A percentile compares a stretch with the other conserved stretches of the same genome.
Conservation (phyloP, 2,113 vertebrate species). For the Chaenocephalus aceratus region DNA sequence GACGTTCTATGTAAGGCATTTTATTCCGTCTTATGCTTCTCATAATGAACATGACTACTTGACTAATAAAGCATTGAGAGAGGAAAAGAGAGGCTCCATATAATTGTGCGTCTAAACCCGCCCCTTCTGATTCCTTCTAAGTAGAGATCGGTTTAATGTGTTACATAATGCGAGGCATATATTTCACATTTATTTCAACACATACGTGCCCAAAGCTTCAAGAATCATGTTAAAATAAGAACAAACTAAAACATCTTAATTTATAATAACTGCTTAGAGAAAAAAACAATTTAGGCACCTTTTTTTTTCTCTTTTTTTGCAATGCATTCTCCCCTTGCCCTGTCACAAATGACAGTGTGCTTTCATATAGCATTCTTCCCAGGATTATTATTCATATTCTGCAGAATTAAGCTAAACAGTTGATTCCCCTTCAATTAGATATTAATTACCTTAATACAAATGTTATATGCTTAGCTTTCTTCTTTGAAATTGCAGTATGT, state of each 20-base stretch:
- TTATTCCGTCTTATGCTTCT: constrained; percentile 24
- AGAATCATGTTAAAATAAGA: constrained; percentile 23
- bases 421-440: constrained; percentile 14
- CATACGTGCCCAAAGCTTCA: constrained; percentile 2
- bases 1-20: constrained; percentile 5
- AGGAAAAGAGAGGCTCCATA: constrained; percentile 52
- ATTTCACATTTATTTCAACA: constrained; percentile 35
- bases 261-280: not conserved
- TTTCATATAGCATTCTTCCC: constrained; percentile 29
- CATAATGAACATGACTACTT: constrained; percentile 35
- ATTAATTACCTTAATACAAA: constrained; percentile 16
- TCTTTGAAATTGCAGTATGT: constrained; percentile 12
- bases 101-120: constrained; percentile 71
- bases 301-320: constrained; percentile 20
- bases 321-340: not conserved
- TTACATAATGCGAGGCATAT: constrained; percentile 69
- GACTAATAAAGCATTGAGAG: constrained; percentile 41
- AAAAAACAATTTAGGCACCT: constrained; percentile 8
- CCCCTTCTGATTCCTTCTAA: constrained; percentile 75
- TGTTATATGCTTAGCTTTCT: constrained; percentile 1
- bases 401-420: not conserved
- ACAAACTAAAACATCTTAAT: constrained; percentile 2
- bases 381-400: constrained; percentile 19
- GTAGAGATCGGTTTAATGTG: constrained; percentile 72
- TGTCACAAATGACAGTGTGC: constrained; percentile 26